Percentiles rank a stretch among this genome's conserved stretches.
These are phyloP conservation scores for Platichthys stellatus DNA, from an alignment of 2,113 vertebrate species.

Conservation along the genomic window DNA sequence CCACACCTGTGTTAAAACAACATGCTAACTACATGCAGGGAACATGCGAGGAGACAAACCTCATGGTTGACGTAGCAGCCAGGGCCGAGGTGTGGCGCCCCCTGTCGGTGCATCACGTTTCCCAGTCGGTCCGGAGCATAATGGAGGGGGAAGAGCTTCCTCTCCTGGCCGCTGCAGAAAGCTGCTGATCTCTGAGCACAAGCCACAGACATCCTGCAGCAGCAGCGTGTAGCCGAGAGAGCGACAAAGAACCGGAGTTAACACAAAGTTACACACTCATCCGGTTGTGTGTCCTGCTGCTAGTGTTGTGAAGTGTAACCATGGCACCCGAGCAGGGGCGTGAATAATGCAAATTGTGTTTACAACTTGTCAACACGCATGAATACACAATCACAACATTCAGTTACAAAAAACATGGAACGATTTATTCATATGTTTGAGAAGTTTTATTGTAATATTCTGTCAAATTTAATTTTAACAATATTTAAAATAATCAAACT, in stretches of 20 bases:
- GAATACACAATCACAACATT: neutral
- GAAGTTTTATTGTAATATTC: no score
- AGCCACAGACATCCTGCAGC: neutral
- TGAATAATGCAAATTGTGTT: no score
- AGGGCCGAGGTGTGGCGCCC: slow-evolving; percentile 75
- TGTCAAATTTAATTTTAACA: no score
- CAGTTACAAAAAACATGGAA: neutral
- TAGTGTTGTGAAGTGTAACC: slow-evolving; percentile 29
- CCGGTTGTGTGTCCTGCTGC: neutral
- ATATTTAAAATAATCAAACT: neutral
- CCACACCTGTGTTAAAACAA: no score
- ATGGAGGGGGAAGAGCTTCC: slow-evolving; percentile 78
- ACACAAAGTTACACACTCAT: no score
- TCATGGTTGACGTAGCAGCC: slow-evolving; percentile 80
- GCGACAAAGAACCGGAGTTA: no score
- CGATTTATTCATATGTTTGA: neutral
- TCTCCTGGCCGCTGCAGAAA: slow-evolving; percentile 82
- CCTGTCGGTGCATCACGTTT: slow-evolving; percentile 48
- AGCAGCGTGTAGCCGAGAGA: neutral
- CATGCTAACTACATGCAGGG: no score
- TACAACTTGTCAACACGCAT: neutral
- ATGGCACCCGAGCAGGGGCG: slow-evolving; percentile 23
- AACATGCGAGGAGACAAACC: slow-evolving; percentile 55
- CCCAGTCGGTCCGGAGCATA: slow-evolving; percentile 76
- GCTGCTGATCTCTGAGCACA: neutral